Evolutionary conservation across 1,140 invertebrate species (phyloP).

Genomic region (Melanaphis sacchari): DNA sequence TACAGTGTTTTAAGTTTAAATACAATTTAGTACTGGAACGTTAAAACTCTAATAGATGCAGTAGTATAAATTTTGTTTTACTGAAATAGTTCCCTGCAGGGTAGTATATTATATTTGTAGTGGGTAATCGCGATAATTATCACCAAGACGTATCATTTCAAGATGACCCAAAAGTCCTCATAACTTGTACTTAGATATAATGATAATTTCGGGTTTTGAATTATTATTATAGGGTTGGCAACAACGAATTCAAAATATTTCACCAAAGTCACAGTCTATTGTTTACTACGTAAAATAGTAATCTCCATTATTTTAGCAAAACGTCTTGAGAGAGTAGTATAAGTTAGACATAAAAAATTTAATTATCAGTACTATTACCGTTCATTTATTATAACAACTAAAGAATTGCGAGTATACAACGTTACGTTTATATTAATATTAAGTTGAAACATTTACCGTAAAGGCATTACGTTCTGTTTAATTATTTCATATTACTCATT

Average conservation of each 20-base stretch:
- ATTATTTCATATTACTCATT: background rate
- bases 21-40: background rate
- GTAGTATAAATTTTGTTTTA: background rate
- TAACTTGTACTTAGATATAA: slow-evolving; percentile 15
- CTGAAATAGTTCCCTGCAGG: background rate
- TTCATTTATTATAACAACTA: background rate
- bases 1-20: background rate
- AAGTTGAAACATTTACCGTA: background rate
- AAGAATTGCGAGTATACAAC: background rate
- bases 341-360: too few relatives aligned
- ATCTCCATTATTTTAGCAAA: background rate
- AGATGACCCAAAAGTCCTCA: slow-evolving; percentile 3
- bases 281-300: background rate
- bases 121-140: slow-evolving; percentile 31
- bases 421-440: background rate
- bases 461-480: background rate
- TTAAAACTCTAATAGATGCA: background rate
- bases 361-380: background rate
- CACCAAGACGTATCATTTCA: background rate
- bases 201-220: background rate
- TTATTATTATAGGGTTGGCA: background rate
- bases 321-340: background rate
- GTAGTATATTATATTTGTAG: background rate
- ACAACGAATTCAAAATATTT: background rate
- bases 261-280: background rate